Evolutionary conservation across 2,888 invertebrate species (phyloP).

Genomic region (Zeuzera pyrina): DNA sequence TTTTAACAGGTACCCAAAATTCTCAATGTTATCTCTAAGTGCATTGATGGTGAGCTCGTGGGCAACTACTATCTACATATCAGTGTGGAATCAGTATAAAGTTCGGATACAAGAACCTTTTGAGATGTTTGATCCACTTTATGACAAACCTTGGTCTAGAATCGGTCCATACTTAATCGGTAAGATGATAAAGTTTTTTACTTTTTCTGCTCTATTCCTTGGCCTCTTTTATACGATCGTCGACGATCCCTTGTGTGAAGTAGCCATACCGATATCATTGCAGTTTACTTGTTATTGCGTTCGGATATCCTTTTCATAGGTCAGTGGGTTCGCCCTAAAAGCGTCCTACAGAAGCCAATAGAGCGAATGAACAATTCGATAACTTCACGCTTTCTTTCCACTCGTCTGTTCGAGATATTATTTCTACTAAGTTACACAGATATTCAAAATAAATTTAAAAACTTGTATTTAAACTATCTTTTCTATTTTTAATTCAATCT

Average conservation of each 20-base stretch:
- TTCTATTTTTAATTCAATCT: too few relatives aligned
- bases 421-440: too few relatives aligned
- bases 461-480: too few relatives aligned
- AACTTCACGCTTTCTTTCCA: constrained; percentile 19
- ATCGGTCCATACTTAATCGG: constrained; percentile 87
- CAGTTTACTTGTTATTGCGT: constrained; percentile 16
- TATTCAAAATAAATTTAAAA: too few relatives aligned
- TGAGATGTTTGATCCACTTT: constrained; percentile 85
- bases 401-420: too few relatives aligned
- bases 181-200: constrained; percentile 30
- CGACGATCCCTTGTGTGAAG: not conserved
- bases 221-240: not conserved
- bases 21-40: constrained; percentile 71
- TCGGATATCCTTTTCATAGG: constrained; percentile 23
- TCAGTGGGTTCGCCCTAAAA: constrained; percentile 29
- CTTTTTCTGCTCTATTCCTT: not conserved
- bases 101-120: constrained; percentile 86
- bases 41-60: constrained; percentile 80
- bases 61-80: constrained; percentile 82
- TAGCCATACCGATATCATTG: constrained; percentile 14
- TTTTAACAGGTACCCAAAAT: constrained; percentile 74
- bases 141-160: constrained; percentile 89
- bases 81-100: constrained; percentile 81
- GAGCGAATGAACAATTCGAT: constrained; percentile 28
- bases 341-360: constrained; percentile 27